Percentiles rank a stretch among this genome's conserved stretches.
Conservation (phyloP, 2,797 vertebrate genomes). For the Lagorchestes hirsutus region DNA sequence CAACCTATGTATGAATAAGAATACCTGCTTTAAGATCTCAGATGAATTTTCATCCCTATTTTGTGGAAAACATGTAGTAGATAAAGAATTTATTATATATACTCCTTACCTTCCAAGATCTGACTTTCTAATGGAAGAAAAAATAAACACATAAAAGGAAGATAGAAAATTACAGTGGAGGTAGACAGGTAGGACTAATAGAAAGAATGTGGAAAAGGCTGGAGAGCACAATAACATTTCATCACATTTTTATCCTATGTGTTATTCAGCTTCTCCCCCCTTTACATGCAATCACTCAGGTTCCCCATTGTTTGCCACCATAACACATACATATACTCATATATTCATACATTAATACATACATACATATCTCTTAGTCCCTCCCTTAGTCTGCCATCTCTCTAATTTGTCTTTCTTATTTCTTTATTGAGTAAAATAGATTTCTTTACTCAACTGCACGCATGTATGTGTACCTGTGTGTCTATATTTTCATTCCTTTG, state of each 20-base stretch:
- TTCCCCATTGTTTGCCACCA: too few species aligned
- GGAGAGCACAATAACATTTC: neutral
- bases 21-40: neutral
- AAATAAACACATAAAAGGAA: neutral
- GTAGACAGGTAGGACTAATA: neutral
- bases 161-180: neutral
- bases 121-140: neutral
- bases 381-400: neutral
- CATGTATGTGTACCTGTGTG: neutral
- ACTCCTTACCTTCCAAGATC: neutral
- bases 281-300: neutral
- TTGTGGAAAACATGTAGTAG: neutral
- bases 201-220: neutral
- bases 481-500: neutral
- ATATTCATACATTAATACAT: too few species aligned
- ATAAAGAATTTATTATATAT: neutral
- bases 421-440: neutral
- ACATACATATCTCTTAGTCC: too few species aligned
- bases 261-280: neutral
- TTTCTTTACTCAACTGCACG: neutral
- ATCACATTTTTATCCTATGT: neutral
- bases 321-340: too few species aligned
- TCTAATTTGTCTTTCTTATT: neutral
- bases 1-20: neutral
- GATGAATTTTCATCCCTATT: neutral